These are phyloP conservation scores for Aethes cnicana DNA, from an alignment of 2,888 invertebrate genomes.

Conservation along the genomic window DNA sequence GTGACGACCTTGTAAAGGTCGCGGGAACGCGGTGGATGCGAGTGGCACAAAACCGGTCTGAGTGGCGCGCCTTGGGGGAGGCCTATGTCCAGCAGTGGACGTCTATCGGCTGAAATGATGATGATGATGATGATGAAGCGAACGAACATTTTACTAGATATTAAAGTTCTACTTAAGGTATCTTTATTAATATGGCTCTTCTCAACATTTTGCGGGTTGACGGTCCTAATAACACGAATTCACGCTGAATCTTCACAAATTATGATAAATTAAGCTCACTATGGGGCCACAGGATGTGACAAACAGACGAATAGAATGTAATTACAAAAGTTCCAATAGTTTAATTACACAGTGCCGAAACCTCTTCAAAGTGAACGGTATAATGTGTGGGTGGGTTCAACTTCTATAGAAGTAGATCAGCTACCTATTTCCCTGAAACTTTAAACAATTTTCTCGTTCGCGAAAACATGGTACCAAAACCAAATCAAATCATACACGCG, in stretches of 20 bases:
- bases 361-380: conserved; percentile 18
- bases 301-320: conserved; percentile 21
- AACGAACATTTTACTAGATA: no score
- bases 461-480: conserved; percentile 1
- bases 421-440: conserved; percentile 3
- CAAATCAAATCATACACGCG: conserved; percentile 6
- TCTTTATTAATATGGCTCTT: no score
- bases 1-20: no score
- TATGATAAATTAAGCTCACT: conserved; percentile 13
- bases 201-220: no score
- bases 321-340: conserved; percentile 26
- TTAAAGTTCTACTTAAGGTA: no score
- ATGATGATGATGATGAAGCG: no score
- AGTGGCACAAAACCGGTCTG: no score
- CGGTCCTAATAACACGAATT: neutral
- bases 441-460: neutral
- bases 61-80: no score
- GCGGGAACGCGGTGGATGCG: no score
- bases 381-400: conserved; percentile 14
- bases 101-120: no score
- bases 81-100: no score
- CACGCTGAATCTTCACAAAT: conserved; percentile 6
- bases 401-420: conserved; percentile 14
- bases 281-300: conserved; percentile 10
- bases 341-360: conserved; percentile 19